Percentiles rank a stretch among this genome's conserved stretches.
Conservation (phyloP, 1,140 invertebrate genomes). For the Drosophila erecta region DNA sequence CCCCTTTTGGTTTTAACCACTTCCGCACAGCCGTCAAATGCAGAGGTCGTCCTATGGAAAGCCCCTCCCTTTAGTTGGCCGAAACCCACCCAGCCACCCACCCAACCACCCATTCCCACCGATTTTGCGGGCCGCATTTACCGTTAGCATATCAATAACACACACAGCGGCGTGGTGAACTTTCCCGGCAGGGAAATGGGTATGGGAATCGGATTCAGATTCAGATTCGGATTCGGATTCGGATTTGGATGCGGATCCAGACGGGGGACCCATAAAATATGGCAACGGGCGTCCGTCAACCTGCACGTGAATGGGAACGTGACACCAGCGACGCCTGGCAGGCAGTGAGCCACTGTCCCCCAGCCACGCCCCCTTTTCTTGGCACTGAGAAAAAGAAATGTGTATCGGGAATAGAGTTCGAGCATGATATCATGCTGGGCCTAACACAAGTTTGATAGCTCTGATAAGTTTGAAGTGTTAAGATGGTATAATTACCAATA, state of each 20-base stretch:
- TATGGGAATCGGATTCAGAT: constrained; percentile 6
- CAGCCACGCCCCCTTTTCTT: background rate
- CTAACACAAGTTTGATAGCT: too few species aligned
- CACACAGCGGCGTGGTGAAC: constrained; percentile 45
- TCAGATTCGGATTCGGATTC: constrained; percentile 6
- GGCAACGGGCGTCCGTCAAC: constrained; percentile 74
- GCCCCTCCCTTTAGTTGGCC: background rate
- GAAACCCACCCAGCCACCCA: background rate
- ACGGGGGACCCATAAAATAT: constrained; percentile 71
- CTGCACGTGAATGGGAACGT: constrained; percentile 61
- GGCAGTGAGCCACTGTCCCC: constrained; percentile 17
- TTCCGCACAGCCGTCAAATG: constrained; percentile 73
- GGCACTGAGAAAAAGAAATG: background rate
- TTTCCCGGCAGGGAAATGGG: background rate
- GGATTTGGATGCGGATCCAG: constrained; percentile 26
- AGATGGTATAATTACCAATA: too few species aligned
- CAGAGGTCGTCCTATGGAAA: constrained; percentile 33
- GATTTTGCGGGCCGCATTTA: constrained; percentile 57
- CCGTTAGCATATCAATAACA: constrained; percentile 83
- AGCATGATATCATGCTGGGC: too few species aligned
- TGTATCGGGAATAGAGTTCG: too few species aligned
- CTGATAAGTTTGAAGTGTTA: too few species aligned
- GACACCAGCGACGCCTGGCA: constrained; percentile 63
- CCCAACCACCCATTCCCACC: background rate
- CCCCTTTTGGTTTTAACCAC: constrained; percentile 56